Percentiles rank a stretch among this genome's conserved stretches.
These are phyloP conservation scores for Anoplopoma fimbria DNA, from an alignment of 2,113 vertebrate species.

Conservation along the genomic window DNA sequence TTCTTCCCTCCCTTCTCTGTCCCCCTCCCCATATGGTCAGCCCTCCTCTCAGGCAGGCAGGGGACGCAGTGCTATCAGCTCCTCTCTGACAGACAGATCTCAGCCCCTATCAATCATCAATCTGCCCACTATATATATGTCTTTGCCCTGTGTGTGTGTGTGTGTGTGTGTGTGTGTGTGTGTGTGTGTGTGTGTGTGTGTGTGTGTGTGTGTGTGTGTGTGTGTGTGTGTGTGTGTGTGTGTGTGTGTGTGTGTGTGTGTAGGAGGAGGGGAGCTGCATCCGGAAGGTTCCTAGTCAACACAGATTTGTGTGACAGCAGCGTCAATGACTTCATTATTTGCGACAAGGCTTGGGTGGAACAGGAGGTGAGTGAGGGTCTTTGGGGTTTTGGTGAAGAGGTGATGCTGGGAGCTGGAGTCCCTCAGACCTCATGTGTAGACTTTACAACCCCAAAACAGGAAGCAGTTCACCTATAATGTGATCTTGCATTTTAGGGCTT, in stretches of 20 bases:
- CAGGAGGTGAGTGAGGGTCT: constrained; percentile 51
- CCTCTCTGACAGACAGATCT: constrained; percentile 81
- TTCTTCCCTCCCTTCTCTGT: constrained; percentile 22
- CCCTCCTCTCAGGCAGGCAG: constrained; percentile 63
- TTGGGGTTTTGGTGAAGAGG: constrained; percentile 36
- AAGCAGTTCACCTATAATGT: constrained; percentile 22
- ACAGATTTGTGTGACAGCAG: constrained; percentile 78
- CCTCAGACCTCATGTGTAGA: constrained; percentile 1
- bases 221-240: constrained; percentile 46
- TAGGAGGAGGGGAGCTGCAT: constrained; percentile 51
- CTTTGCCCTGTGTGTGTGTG: constrained; percentile 61
- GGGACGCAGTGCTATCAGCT: constrained; percentile 65
- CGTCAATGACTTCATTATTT: constrained; percentile 73
- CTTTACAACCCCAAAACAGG: constrained; percentile 12
- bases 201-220: constrained; percentile 51
- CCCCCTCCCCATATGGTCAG: constrained; percentile 23
- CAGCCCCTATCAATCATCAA: constrained; percentile 83
- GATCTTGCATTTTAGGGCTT: constrained; percentile 27
- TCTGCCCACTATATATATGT: constrained; percentile 76
- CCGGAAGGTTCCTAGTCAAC: constrained; percentile 82
- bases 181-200: constrained; percentile 20
- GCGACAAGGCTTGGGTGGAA: constrained; percentile 65
- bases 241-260: constrained; percentile 40
- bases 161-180: constrained; percentile 17
- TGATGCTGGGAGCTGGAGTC: constrained; percentile 51